Evolutionary conservation across 2,888 invertebrate species (phyloP), one percentile per base, ranked within the genome.

Genomic region (Eristalinus aeneus): DNA sequence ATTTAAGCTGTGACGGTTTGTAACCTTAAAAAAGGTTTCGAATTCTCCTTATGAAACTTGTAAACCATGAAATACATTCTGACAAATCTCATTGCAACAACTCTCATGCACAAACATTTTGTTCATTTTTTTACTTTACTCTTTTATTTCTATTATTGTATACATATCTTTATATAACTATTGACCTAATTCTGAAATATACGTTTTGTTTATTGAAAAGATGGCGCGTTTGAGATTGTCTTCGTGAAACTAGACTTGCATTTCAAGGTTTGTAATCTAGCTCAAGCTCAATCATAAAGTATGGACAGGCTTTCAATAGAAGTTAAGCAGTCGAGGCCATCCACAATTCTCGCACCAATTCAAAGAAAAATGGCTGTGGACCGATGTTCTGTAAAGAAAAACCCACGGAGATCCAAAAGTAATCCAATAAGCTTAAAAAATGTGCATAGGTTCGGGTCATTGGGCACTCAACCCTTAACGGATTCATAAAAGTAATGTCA

Each of bases 111-210:
- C 79, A 79, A 79, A 23, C n/a, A 68, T 69, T 36, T 53, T 64
- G 46, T 67, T 58, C 6, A 68, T 32, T 46, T 77, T 65, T 73
- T 53, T 68, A 56, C 61, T 69, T 46, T 46, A 6, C 8, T 46
- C 46, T n/a, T 46, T 46, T 16, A 16, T 20, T 34, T 72, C 71
- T 72, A 23, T 77, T 67, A 63, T 80, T 71, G 60, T 81, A 76
- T 73, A 31, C 67, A 73, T 75, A 75, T 61, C 64, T 76, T 20
- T 68, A 56, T 46, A 46, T 46, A 53, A 69, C 12, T 71, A 75
- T 58, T 46, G 60, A 64, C 64, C 27, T 72, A 34, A 23, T 72
- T 80, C 46, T 80, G 46, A 80, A 75, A 72, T 84, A 75, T 84
- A 79, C 53, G 61, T 80, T 72, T 46, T 69, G 68, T 67, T 73